A percentile compares a stretch with the other conserved stretches of the same genome.
phyloP scores from a whole-genome alignment of 2,113 vertebrate species.

The Prietella phreatophila region DNA sequence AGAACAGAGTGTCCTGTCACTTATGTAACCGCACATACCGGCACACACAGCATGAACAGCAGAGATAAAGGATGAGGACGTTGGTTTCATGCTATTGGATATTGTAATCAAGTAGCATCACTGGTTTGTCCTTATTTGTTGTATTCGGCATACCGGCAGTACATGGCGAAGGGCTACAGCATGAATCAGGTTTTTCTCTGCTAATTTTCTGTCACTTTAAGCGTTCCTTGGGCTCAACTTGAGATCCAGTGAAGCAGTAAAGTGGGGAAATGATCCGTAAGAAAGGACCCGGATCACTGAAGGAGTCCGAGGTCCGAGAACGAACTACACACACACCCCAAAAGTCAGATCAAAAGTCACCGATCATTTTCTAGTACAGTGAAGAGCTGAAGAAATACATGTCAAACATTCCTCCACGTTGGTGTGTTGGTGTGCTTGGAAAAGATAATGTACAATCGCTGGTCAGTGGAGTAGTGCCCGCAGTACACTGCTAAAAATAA shows the following conservation, averaged over 20 bases:
- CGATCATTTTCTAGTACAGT: constrained; percentile 45
- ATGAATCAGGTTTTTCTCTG: constrained; percentile 53
- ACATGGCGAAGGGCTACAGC: constrained; percentile 49
- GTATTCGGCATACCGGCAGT: constrained; percentile 41
- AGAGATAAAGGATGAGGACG: constrained; percentile 37
- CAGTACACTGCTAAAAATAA: neutral
- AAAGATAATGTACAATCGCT: neutral
- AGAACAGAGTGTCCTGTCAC: constrained; percentile 21
- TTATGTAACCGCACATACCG: constrained; percentile 42
- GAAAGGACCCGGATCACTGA: constrained; percentile 44
- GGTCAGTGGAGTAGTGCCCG: no score
- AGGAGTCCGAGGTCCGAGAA: constrained; percentile 40
- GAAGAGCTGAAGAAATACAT: constrained; percentile 33
- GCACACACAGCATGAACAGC: constrained; percentile 54
- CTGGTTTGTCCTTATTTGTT: constrained; percentile 59
- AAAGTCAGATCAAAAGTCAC: constrained; percentile 23
- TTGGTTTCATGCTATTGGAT: constrained; percentile 54
- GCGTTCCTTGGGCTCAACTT: constrained; percentile 43
- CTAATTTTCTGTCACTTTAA: constrained; percentile 29
- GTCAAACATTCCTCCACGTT: constrained; percentile 24
- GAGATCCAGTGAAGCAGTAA: constrained; percentile 33
- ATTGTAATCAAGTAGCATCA: constrained; percentile 59
- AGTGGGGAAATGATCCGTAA: constrained; percentile 42
- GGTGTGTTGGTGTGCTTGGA: constrained; percentile 27
- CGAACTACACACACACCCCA: constrained; percentile 45